Percentiles rank a stretch among this genome's conserved stretches.
These are phyloP conservation scores for Engystomops pustulosus DNA, from an alignment of 2,113 vertebrate genomes.

Conservation along the genomic window DNA sequence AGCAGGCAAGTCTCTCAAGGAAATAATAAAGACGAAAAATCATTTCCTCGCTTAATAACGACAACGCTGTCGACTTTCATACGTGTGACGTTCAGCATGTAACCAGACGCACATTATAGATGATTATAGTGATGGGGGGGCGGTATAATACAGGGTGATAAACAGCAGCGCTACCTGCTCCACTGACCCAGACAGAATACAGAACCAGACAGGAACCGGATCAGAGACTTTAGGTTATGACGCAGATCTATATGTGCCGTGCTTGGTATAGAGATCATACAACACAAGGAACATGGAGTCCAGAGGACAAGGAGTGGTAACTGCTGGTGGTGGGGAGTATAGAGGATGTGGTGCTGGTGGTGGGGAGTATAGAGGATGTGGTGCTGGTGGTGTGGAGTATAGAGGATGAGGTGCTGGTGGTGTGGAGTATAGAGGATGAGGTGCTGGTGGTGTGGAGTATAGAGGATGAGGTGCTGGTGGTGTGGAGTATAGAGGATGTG, in stretches of 20 bases:
- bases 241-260: too few relatives aligned
- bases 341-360: neutral
- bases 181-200: too few relatives aligned
- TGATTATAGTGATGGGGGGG: neutral
- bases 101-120: neutral
- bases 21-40: conserved; percentile 1
- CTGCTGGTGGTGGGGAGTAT: neutral
- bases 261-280: too few relatives aligned
- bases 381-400: neutral
- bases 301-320: neutral
- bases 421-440: neutral
- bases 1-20: neutral
- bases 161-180: neutral
- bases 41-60: neutral
- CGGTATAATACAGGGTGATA: neutral
- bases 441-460: neutral
- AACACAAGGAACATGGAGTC: too few relatives aligned
- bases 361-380: neutral
- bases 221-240: too few relatives aligned
- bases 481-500: neutral
- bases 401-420: neutral
- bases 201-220: too few relatives aligned
- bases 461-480: neutral
- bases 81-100: neutral
- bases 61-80: neutral